phyloP scores from a whole-genome alignment of 1,140 invertebrate genomes.

The Sycobia sp. region DNA sequence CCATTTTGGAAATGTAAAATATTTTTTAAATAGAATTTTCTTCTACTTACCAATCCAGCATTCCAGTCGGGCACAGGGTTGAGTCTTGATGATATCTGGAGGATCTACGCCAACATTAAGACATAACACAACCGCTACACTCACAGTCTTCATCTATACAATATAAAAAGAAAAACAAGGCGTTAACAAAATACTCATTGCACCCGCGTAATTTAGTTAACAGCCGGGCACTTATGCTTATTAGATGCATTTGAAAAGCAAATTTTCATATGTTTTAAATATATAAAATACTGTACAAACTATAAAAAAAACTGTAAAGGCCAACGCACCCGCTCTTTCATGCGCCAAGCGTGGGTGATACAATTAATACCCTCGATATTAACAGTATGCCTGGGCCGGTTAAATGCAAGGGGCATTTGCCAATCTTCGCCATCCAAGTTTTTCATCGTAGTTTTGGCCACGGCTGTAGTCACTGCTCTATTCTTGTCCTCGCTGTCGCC shows the following conservation, averaged over 20 bases:
- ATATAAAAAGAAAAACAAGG: constrained; percentile 40
- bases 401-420: constrained; percentile 71
- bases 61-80: constrained; percentile 93
- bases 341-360: constrained; percentile 82
- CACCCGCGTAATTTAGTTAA: too few species aligned
- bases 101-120: constrained; percentile 99
- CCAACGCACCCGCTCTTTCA: constrained; percentile 83
- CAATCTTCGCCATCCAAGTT: constrained; percentile 48
- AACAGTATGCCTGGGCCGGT: constrained; percentile 75
- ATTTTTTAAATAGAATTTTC: not conserved
- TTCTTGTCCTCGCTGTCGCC: not conserved
- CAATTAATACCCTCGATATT: constrained; percentile 76
- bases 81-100: constrained; percentile 95
- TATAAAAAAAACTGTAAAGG: not conserved
- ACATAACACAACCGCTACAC: constrained; percentile 96
- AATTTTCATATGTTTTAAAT: too few species aligned
- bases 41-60: constrained; percentile 91
- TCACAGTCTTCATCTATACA: constrained; percentile 96
- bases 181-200: not conserved
- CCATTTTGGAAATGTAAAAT: not conserved
- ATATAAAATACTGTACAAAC: too few species aligned
- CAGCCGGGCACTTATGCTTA: too few species aligned
- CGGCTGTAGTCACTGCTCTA: not conserved
- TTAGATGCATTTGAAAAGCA: too few species aligned
- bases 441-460: not conserved